phyloP scores from a whole-genome alignment of 2,113 vertebrate species.

The Marmota flaviventris region DNA sequence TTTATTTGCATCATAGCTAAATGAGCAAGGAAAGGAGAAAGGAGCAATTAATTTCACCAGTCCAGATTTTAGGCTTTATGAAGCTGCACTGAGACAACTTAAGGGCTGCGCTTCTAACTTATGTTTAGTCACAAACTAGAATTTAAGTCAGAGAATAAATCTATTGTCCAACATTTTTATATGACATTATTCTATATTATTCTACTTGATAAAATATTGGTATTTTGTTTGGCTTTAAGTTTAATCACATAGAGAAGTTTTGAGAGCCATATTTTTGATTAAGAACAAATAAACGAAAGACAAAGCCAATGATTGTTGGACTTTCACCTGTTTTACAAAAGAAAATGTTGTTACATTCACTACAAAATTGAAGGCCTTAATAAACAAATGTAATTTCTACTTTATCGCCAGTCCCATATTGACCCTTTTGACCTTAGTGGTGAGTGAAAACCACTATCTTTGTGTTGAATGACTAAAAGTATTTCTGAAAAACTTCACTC shows the following conservation, averaged over 20 bases:
- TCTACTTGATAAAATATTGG: not conserved
- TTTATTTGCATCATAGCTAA: conserved; percentile 63
- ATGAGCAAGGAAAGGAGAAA: not conserved
- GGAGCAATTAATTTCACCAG: conserved; percentile 29
- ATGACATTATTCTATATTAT: not conserved
- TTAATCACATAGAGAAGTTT: not conserved
- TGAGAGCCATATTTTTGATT: not conserved
- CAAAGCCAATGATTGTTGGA: not conserved
- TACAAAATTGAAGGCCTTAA: not conserved
- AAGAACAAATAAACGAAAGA: conserved; percentile 23
- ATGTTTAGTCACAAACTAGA: not conserved
- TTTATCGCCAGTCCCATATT: not conserved
- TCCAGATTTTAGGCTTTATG: conserved; percentile 32
- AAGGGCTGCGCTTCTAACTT: not conserved
- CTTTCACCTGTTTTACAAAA: not conserved
- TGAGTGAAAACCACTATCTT: not conserved
- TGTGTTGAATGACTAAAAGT: not conserved
- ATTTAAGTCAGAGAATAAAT: conserved; percentile 6
- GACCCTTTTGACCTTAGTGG: not conserved
- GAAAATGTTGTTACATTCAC: not conserved
- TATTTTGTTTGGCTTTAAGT: conserved; percentile 32
- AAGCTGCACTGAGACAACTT: not conserved
- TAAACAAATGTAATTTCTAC: conserved; percentile 1
- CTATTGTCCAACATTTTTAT: conserved; percentile 2
- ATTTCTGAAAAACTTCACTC: not conserved